Evolutionary conservation across 2,888 invertebrate species (phyloP).

Genomic region (Harmothoe impar): DNA sequence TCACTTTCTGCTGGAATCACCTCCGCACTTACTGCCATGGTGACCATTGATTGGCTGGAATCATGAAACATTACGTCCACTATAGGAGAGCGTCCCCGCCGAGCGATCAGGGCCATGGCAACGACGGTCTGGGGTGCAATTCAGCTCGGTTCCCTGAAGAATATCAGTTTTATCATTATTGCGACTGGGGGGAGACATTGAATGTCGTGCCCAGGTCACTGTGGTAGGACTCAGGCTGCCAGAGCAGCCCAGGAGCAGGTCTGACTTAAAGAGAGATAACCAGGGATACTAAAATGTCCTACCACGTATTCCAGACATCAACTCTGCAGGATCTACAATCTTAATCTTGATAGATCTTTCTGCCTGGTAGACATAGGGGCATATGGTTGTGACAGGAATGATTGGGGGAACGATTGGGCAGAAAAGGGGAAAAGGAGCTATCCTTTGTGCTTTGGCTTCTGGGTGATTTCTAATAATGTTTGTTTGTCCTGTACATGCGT

Average conservation of each 20-base stretch:
- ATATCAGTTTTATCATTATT: constrained; percentile 33
- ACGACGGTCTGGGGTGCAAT: background rate
- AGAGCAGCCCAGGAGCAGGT: background rate
- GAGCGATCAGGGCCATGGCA: background rate
- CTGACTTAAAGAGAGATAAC: background rate
- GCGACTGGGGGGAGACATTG: background rate
- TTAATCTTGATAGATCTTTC: constrained; percentile 9
- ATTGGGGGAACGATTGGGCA: background rate
- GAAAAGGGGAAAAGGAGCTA: too few species aligned
- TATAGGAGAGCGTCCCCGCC: background rate
- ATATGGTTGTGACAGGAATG: background rate
- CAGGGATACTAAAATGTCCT: background rate
- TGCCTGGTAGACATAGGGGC: background rate
- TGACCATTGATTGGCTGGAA: constrained; percentile 20
- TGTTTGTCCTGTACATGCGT: too few species aligned
- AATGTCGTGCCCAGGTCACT: background rate
- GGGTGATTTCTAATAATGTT: too few species aligned
- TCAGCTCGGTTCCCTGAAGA: background rate
- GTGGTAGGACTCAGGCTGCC: background rate
- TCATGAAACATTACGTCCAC: constrained; percentile 20
- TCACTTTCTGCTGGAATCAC: background rate
- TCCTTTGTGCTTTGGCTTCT: too few species aligned
- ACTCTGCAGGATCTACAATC: background rate
- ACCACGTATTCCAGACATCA: background rate
- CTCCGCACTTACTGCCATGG: background rate